A percentile compares a stretch with the other conserved stretches of the same genome.
phyloP scores from a whole-genome alignment of 2,797 vertebrate species.

The Neosilurus hyrtlii region DNA sequence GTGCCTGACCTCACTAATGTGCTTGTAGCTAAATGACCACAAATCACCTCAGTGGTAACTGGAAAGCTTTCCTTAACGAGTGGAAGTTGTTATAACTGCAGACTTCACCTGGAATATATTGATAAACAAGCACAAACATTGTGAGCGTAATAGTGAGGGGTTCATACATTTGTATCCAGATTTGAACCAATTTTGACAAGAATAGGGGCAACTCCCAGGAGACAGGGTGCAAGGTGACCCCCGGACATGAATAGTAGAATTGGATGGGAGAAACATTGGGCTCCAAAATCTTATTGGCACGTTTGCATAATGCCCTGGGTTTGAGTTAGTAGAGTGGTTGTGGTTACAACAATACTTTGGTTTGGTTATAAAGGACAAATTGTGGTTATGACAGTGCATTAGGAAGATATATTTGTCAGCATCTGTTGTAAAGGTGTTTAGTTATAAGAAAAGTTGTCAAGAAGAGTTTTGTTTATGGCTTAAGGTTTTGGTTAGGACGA shows the following conservation, averaged over 20 bases:
- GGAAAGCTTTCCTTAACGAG: no score
- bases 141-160: not conserved
- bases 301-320: not conserved
- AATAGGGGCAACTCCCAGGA: not conserved
- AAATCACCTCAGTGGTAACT: not conserved
- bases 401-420: not conserved
- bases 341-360: no score
- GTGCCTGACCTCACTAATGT: not conserved
- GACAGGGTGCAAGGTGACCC: not conserved
- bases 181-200: not conserved
- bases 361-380: not conserved
- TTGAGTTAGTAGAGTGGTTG: not conserved
- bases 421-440: not conserved
- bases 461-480: not conserved
- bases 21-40: not conserved
- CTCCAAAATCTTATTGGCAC: no score
- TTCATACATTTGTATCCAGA: not conserved
- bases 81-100: not conserved
- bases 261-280: not conserved
- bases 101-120: not conserved
- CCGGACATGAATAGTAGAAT: not conserved
- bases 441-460: not conserved
- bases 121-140: not conserved
- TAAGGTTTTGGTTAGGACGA: no score
- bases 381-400: not conserved